Base-by-base conservation (phyloP, 1,140 invertebrate species). In the Penaeus chinensis region DNA sequence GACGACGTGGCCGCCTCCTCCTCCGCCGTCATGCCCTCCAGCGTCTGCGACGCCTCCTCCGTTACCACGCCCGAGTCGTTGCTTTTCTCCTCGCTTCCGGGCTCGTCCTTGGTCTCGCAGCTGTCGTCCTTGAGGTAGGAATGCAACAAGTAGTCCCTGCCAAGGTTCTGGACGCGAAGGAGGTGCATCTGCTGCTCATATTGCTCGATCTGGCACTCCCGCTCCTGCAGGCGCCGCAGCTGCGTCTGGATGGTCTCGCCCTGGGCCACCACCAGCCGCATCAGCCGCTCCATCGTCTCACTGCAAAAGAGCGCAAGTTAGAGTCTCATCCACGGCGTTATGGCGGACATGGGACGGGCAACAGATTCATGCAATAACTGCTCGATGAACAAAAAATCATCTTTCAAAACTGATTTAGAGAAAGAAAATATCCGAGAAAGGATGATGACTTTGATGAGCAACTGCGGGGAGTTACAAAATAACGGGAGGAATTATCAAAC, bases 131-230 rank as follows among this genome's bases (percentile, higher is more conserved):
- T 93, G 3, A 96, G 92, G 91, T 97, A 97, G 0, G 96, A 95
- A 91, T 96, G 95, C 3, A 96, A 93, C 24, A 97, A 93, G 91
- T 97, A 97, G 92, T 97, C 96, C 65, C 95, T 95, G 19, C 96
- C 96, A 89, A 96, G 94, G 90, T 96, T 94, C 88, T 95, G 94
- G 91, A 95, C 94, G 71, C 96, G 92, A 1, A 93, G 92, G 47
- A 93, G 92, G 91, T 97, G 96, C 74, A 95, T 95, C 89, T 95
- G 94, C 85, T 96, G 94, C 93, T 97, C 96, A 89, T 96, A 94
- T 84, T 94, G 93, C 54, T 95, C 94, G 89, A 97, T 97, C 90
- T 96, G 94, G 89, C 95, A 94, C 91, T 97, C 96, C 91, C 96
- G 95, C 89, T 96, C 95, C 88, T 95, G 93, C 76, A 94, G 93